phyloP scores from a whole-genome alignment of 23 tunicate genomes.

The Trididemnum clinides region DNA sequence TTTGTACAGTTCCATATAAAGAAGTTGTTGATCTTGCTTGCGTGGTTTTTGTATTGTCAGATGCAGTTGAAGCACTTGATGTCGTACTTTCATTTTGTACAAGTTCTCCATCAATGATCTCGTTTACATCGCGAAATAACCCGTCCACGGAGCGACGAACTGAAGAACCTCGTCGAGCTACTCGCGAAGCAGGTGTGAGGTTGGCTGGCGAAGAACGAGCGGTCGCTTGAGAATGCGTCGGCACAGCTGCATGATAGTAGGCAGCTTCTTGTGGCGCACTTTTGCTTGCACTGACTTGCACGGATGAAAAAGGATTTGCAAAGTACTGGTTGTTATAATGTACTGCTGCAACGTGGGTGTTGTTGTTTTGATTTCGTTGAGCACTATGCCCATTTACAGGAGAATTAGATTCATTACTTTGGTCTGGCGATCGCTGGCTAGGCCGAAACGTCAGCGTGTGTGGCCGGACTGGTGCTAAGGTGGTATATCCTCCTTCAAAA shows the following conservation, averaged over 20 bases:
- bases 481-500: constrained; percentile 88
- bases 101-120: constrained; percentile 59
- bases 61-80: neutral
- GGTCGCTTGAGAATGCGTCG: constrained; percentile 46
- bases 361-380: constrained; percentile 92
- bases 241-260: constrained; percentile 48
- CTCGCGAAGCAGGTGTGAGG: constrained; percentile 1
- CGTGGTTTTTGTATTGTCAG: neutral
- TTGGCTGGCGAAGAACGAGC: constrained; percentile 11
- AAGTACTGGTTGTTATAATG: constrained; percentile 25
- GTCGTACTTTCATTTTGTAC: neutral
- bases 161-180: neutral
- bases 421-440: constrained; percentile 16
- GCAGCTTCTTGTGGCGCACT: constrained; percentile 30
- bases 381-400: constrained; percentile 68
- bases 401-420: constrained; percentile 22
- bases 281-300: constrained; percentile 28
- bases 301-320: neutral
- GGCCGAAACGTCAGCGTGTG: constrained; percentile 44
- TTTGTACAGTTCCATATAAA: neutral
- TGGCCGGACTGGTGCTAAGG: constrained; percentile 71
- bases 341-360: constrained; percentile 9
- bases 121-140: constrained; percentile 60
- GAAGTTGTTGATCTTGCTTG: neutral
- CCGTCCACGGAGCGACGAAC: constrained; percentile 56